Base-by-base conservation (phyloP, 2,797 vertebrate genomes). In the Karalla daura region DNA sequence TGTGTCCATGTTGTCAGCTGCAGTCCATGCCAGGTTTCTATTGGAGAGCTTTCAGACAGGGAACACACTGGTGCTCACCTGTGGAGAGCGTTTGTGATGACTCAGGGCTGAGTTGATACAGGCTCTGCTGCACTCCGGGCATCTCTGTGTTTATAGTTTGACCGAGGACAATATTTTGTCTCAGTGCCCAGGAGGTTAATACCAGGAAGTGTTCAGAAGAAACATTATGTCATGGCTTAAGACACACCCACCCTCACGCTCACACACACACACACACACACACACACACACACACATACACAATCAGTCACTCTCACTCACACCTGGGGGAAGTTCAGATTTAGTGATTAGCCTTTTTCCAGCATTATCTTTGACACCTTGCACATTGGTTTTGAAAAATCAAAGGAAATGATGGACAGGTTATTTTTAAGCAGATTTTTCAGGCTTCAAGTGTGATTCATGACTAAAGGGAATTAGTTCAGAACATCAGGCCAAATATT, bases 1-100 rank as follows among this genome's bases (percentile, higher is more conserved):
- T 58, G 66, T 56, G 40, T n/a, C 10, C 41, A 24, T 30, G 43
- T 45, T 24, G 41, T 41, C 25, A 64, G 51, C 5, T 37, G n/a
- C 24, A 53, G 45, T 30, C 18, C 45, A 30, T 41, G 46, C 18
- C 15, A 10, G 11, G n/a, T n/a, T n/a, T 10, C 9, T 44, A 11
- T 41, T 44, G 61, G 5, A 32, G 45, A 44, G 52, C 24, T 14
- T 64, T 15, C 18, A 33, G 49, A 21, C 47, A 47, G 21, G 60
- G 20, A 41, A 51, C 28, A 63, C 20, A 15, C 15, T 12, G 18
- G 20, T 33, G 27, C 24, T 39, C 17, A 17, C 3, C 23, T 46
- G 1, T 9, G 18, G 30, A 68, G 36, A 35, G 14, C 25, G 21
- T 53, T 46, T 45, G 30, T 43, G 33, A 39, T 61, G 59, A 61